Conservation (phyloP, 2,888 invertebrate species). For the Apomyelois bistriatella region DNA sequence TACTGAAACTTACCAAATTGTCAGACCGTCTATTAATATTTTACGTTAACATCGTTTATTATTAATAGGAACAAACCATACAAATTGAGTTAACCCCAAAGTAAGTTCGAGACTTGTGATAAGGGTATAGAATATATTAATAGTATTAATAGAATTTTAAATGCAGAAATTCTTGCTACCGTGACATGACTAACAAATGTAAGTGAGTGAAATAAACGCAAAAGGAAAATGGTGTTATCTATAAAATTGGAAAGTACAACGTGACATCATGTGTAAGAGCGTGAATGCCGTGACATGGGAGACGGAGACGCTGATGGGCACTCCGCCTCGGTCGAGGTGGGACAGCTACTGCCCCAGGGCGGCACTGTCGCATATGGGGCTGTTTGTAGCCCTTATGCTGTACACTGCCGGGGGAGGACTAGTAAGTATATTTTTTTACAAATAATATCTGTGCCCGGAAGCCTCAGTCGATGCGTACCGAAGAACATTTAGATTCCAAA, state of each 20-base stretch:
- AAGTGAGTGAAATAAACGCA: constrained; percentile 7
- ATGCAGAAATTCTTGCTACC: neutral
- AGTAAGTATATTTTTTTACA: constrained; percentile 75
- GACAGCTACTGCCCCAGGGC: constrained; percentile 82
- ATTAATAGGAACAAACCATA: too few relatives aligned
- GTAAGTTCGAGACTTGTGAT: too few relatives aligned
- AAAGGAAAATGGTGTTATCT: constrained; percentile 23
- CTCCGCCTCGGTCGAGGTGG: constrained; percentile 63
- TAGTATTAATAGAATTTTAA: neutral
- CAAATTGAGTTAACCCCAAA: too few relatives aligned
- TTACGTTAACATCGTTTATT: too few relatives aligned
- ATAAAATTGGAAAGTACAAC: constrained; percentile 30
- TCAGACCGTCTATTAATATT: too few relatives aligned
- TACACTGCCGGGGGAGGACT: constrained; percentile 90
- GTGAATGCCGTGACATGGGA: constrained; percentile 71
- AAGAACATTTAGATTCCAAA: too few relatives aligned
- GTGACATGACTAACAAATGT: constrained; percentile 12
- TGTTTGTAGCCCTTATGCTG: constrained; percentile 86
- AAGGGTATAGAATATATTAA: too few relatives aligned
- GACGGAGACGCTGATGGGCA: constrained; percentile 73
- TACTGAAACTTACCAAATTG: too few relatives aligned
- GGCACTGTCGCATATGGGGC: constrained; percentile 85
- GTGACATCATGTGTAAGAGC: constrained; percentile 62
- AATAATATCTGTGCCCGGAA: too few relatives aligned
- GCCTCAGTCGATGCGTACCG: too few relatives aligned